Evolutionary conservation across 1,140 invertebrate genomes (phyloP).

Genomic region (Drosophila takahashii): DNA sequence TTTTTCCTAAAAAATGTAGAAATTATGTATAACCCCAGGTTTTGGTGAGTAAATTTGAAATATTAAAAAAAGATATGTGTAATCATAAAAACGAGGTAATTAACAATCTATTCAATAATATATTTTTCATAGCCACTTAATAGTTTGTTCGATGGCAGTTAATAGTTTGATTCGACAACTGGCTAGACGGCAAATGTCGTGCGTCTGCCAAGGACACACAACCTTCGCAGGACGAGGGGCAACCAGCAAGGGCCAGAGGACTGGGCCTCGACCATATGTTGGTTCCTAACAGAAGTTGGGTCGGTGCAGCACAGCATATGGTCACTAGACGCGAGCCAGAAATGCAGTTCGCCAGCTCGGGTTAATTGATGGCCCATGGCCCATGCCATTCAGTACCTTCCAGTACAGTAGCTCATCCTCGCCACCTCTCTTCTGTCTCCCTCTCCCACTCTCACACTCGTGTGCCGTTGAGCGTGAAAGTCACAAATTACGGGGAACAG

Average conservation of each 20-base stretch:
- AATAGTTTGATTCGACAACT: conserved; percentile 32
- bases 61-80: no score
- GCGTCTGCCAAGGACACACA: conserved; percentile 18
- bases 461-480: conserved; percentile 83
- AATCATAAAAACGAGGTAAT: background rate
- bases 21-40: no score
- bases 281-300: conserved; percentile 36
- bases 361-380: conserved; percentile 72
- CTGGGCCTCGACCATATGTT: conserved; percentile 57
- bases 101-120: background rate
- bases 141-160: conserved; percentile 10
- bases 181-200: conserved; percentile 49
- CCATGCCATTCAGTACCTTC: conserved; percentile 1
- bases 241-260: background rate
- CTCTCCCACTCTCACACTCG: conserved; percentile 13
- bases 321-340: conserved; percentile 72
- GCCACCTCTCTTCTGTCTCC: background rate
- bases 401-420: conserved; percentile 64
- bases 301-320: conserved; percentile 72
- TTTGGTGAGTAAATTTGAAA: no score
- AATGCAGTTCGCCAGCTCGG: conserved; percentile 40
- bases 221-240: conserved; percentile 17
- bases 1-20: no score
- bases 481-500: conserved; percentile 76
- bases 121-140: conserved; percentile 21